phyloP scores from a whole-genome alignment of 2,797 vertebrate species.

The Thaleichthys pacificus region DNA sequence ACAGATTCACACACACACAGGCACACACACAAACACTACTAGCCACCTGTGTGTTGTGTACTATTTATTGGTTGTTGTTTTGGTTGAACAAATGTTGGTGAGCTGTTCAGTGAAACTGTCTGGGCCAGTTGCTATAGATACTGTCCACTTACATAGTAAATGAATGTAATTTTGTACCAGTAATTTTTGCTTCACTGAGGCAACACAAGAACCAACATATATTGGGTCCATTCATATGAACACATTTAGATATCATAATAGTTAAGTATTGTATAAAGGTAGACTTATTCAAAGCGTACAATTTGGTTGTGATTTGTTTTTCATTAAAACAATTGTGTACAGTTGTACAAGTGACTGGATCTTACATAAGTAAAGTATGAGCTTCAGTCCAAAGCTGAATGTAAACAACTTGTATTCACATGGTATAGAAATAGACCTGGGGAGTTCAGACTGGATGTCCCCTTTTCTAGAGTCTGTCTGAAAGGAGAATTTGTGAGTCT shows the following conservation, averaged over 20 bases:
- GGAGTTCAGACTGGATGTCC: background rate
- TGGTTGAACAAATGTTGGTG: slow-evolving; percentile 28
- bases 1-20: background rate
- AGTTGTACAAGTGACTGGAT: background rate
- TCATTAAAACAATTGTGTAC: background rate
- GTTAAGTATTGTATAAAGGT: background rate
- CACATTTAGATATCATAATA: background rate
- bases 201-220: slow-evolving; percentile 5
- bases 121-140: slow-evolving; percentile 43
- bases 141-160: slow-evolving; percentile 40
- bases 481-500: background rate
- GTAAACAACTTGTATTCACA: background rate
- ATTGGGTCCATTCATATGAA: background rate
- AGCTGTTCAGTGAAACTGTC: slow-evolving; percentile 30
- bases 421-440: background rate
- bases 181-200: slow-evolving; percentile 35
- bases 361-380: no score
- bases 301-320: background rate
- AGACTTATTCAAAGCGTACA: background rate
- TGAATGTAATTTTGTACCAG: slow-evolving; percentile 31
- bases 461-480: background rate
- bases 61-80: slow-evolving; percentile 41
- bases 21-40: slow-evolving; percentile 11
- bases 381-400: background rate
- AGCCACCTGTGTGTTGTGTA: slow-evolving; percentile 20